Evolutionary conservation across 2,797 vertebrate species (phyloP).

Genomic region (Galago senegalensis): DNA sequence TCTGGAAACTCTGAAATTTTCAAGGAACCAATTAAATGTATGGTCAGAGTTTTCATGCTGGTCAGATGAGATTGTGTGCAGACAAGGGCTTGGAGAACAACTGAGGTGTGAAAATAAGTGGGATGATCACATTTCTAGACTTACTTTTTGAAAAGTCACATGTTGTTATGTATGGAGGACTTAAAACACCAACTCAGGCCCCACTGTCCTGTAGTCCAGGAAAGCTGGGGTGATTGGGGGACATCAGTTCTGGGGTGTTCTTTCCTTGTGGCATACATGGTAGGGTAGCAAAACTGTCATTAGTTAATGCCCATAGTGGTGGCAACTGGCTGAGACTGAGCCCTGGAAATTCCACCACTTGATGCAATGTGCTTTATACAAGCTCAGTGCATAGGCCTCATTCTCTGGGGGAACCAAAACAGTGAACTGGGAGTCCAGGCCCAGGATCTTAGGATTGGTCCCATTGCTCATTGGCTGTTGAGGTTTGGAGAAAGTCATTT

Average conservation of each 20-base stretch:
- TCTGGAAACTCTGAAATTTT: constrained; percentile 51
- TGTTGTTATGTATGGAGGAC: neutral
- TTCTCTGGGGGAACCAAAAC: neutral
- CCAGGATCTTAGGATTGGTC: neutral
- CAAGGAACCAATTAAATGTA: constrained; percentile 11
- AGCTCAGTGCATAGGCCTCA: neutral
- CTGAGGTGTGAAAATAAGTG: neutral
- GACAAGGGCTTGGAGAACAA: neutral
- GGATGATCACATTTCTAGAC: neutral
- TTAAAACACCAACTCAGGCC: neutral
- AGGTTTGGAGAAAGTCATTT: neutral
- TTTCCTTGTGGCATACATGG: neutral
- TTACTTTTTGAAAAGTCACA: neutral
- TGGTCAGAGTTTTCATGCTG: neutral
- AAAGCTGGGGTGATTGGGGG: neutral
- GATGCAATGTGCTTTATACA: neutral
- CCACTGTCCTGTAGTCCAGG: neutral
- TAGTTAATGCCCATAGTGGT: neutral
- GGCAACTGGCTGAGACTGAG: neutral
- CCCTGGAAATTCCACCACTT: neutral
- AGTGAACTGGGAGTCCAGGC: neutral
- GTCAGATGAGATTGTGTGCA: neutral
- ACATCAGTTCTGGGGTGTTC: neutral
- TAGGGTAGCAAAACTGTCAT: neutral
- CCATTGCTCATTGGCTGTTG: neutral